Base-by-base conservation (phyloP, 2,888 invertebrate genomes). In the Leptogaster cylindrica region DNA sequence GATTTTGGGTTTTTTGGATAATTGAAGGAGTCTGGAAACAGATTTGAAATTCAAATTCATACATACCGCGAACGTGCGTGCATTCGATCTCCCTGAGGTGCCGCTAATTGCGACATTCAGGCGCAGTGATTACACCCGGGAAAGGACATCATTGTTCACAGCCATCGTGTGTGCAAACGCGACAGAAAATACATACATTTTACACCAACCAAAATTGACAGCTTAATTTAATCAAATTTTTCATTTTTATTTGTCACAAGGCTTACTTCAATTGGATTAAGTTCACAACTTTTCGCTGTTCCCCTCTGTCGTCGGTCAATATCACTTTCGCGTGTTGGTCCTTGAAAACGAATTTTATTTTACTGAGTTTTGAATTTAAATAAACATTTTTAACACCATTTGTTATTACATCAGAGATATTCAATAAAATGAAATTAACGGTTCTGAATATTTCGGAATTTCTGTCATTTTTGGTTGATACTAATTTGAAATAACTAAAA, bases 391-490 rank as follows among this genome's bases (percentile, higher is more conserved):
- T n/a, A n/a, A n/a, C n/a, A n/a, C n/a, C n/a, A n/a, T n/a, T n/a
- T n/a, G n/a, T n/a, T n/a, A n/a, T n/a, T n/a, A n/a, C n/a, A n/a
- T n/a, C n/a, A n/a, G n/a, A n/a, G n/a, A n/a, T n/a, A n/a, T 28
- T 31, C 18, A 8, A 18, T 14, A 18, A n/a, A n/a, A n/a, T n/a
- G n/a, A n/a, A n/a, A n/a, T n/a, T n/a, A n/a, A n/a, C n/a, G n/a
- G n/a, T n/a, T n/a, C n/a, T n/a, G n/a, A n/a, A n/a, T n/a, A n/a
- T n/a, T n/a, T n/a, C n/a, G n/a, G n/a, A n/a, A n/a, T n/a, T n/a
- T 31, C 33, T 52, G 52, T 52, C 31, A 52, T 52, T 52, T 52
- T 52, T 52, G 52, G 52, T 52, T 52, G 52, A 52, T 20, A 33
- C 20, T 31, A 33, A 12, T 7, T 18, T 18, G n/a, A 12, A 16